A percentile compares a stretch with the other conserved stretches of the same genome.
These are phyloP conservation scores for Scarus forsteni DNA, from an alignment of 2,797 vertebrate genomes.

Conservation along the genomic window DNA sequence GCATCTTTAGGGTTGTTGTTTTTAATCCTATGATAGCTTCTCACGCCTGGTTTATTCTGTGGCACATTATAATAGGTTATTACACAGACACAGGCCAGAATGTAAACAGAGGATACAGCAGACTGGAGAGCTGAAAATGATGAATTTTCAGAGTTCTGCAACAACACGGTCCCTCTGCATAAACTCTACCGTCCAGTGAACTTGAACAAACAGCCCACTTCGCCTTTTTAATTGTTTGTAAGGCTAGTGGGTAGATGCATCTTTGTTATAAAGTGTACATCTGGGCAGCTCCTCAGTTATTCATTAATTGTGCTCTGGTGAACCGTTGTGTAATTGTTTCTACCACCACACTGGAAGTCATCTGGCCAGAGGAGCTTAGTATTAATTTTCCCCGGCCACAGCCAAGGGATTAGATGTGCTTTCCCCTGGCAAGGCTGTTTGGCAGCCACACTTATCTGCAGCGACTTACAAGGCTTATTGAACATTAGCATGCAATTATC, in stretches of 20 bases:
- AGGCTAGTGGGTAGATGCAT: slow-evolving; percentile 55
- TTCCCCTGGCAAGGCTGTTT: slow-evolving; percentile 75
- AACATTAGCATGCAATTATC: slow-evolving; percentile 83
- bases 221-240: slow-evolving; percentile 59
- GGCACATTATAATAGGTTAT: slow-evolving; percentile 59
- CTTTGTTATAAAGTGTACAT: slow-evolving; percentile 69
- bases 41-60: slow-evolving; percentile 36
- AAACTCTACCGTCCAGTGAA: slow-evolving; percentile 58
- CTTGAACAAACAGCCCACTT: slow-evolving; percentile 60
- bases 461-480: slow-evolving; percentile 81
- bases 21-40: slow-evolving; percentile 13
- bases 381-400: slow-evolving; percentile 74
- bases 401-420: slow-evolving; percentile 77
- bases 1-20: not conserved
- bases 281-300: slow-evolving; percentile 60
- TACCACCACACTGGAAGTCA: slow-evolving; percentile 61
- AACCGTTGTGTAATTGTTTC: slow-evolving; percentile 77
- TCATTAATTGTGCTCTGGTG: slow-evolving; percentile 73
- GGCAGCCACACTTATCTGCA: slow-evolving; percentile 76
- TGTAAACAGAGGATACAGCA: slow-evolving; percentile 46
- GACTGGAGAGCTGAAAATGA: slow-evolving; percentile 50
- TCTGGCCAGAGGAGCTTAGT: slow-evolving; percentile 72
- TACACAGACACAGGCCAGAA: slow-evolving; percentile 27
- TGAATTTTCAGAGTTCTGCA: slow-evolving; percentile 44
- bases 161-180: slow-evolving; percentile 42